Percentiles rank a stretch among this genome's conserved stretches.
These are phyloP conservation scores for Lepus timidus DNA, from an alignment of 2,113 vertebrate species.

Conservation along the genomic window DNA sequence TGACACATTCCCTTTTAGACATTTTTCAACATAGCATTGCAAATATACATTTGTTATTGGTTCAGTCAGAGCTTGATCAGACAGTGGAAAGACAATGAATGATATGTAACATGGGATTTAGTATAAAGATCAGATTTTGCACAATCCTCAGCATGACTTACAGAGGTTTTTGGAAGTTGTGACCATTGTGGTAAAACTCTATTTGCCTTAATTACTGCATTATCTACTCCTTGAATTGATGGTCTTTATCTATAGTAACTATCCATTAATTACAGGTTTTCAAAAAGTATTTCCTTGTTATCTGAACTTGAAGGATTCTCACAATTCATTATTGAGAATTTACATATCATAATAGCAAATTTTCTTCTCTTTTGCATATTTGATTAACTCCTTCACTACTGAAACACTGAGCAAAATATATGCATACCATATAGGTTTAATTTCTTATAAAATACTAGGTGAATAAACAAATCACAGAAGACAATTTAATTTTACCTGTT, in stretches of 20 bases:
- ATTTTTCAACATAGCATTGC: slow-evolving; percentile 67
- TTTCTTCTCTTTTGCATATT: neutral
- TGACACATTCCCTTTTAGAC: slow-evolving; percentile 73
- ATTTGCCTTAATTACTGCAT: neutral
- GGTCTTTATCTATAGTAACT: neutral
- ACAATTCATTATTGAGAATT: neutral
- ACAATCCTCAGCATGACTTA: too few species aligned
- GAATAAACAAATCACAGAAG: neutral
- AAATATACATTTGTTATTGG: slow-evolving; percentile 67
- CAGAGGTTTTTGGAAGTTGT: neutral
- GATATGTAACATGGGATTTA: neutral
- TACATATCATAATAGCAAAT: neutral
- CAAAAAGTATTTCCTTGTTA: neutral
- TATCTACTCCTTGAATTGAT: neutral
- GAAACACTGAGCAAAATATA: neutral
- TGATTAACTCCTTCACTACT: neutral
- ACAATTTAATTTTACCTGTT: neutral
- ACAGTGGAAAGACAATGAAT: neutral
- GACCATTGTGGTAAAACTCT: neutral
- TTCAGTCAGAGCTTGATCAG: neutral
- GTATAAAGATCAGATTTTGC: too few species aligned
- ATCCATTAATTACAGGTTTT: too few species aligned
- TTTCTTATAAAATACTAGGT: neutral
- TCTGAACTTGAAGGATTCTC: neutral
- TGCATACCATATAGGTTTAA: neutral